Percentiles rank a stretch among this genome's conserved stretches.
These are phyloP conservation scores for Cydia splendana DNA, from an alignment of 1,140 invertebrate genomes.

Conservation along the genomic window DNA sequence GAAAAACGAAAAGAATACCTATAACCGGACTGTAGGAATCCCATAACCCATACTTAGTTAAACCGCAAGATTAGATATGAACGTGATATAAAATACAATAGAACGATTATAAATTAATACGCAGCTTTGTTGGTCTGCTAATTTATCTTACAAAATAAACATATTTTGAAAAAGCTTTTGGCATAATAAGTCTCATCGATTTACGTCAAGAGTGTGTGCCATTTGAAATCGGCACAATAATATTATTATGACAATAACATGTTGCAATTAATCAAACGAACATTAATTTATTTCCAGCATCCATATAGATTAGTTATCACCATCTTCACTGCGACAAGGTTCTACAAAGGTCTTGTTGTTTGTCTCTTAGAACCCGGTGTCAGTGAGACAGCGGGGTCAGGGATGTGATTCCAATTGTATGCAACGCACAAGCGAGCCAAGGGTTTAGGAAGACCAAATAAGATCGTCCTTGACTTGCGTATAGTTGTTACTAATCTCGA, in stretches of 20 bases:
- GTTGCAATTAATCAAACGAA: neutral
- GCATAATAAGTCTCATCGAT: neutral
- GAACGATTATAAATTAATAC: no score
- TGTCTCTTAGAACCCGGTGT: neutral
- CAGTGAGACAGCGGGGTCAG: neutral
- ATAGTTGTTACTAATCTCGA: neutral
- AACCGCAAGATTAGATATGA: no score
- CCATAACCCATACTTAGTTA: no score
- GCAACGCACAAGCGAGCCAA: neutral
- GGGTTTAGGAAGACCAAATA: neutral
- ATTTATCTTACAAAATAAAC: neutral
- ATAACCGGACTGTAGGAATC: no score
- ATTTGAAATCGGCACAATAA: neutral
- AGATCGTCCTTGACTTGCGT: neutral
- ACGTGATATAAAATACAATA: no score
- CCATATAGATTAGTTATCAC: neutral
- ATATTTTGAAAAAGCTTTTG: neutral
- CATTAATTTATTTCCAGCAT: slow-evolving; percentile 10
- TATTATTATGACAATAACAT: neutral
- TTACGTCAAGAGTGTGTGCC: neutral
- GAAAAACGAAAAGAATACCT: no score
- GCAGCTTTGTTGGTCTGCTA: no score
- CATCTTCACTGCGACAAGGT: neutral
- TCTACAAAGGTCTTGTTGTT: neutral
- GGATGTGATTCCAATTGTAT: neutral